These are phyloP conservation scores for Diplogasteroides magnus DNA, from an alignment of 1,140 invertebrate genomes.

Conservation along the genomic window DNA sequence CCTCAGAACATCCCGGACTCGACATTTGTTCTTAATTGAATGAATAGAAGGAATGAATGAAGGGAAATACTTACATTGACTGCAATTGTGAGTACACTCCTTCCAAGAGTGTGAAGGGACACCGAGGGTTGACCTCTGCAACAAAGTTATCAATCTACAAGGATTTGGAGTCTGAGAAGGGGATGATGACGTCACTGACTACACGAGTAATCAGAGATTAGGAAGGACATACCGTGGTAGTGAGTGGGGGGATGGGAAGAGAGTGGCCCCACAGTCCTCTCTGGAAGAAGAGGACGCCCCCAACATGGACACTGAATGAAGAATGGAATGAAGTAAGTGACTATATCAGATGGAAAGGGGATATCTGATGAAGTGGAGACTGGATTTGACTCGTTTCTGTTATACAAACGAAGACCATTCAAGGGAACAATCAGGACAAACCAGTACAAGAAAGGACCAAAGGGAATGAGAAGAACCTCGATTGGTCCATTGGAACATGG, in stretches of 20 bases:
- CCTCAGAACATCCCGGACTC: slow-evolving; percentile 74
- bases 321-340: not conserved
- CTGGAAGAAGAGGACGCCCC: not conserved
- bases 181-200: no score
- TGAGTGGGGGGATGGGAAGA: not conserved
- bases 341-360: not conserved
- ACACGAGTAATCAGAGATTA: no score
- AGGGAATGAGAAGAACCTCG: not conserved
- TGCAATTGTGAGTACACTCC: slow-evolving; percentile 66
- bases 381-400: no score
- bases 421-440: not conserved
- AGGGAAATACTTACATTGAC: slow-evolving; percentile 60
- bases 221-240: not conserved
- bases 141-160: not conserved
- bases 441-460: not conserved
- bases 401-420: no score
- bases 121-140: slow-evolving; percentile 19
- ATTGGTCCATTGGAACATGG: not conserved
- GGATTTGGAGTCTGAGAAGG: no score
- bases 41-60: slow-evolving; percentile 12
- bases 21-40: slow-evolving; percentile 70
- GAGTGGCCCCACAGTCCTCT: not conserved
- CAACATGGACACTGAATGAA: not conserved
- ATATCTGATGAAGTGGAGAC: not conserved
- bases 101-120: slow-evolving; percentile 62